Evolutionary conservation across 2,888 invertebrate species (phyloP), one percentile per base, ranked within the genome.

Genomic region (Lasioglossum figueresi): DNA sequence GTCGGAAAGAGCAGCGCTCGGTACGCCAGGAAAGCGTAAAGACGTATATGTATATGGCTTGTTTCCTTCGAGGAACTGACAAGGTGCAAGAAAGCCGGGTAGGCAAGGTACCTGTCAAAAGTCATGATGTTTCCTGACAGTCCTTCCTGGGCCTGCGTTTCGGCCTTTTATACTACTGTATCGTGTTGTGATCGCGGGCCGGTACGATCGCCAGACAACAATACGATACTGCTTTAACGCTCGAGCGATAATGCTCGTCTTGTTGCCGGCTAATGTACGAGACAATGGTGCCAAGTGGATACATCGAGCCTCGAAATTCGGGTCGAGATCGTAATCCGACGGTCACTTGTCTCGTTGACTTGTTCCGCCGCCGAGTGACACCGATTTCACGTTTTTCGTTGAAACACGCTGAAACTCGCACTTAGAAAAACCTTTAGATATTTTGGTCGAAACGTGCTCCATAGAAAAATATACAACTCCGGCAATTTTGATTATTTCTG

Each of bases 1-100:
- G 87, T 79, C 76, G 76, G 86, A 86, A 87, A 87, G 87, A 86
- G 83, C 86, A 86, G 80, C 86, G 83, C 86, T 79, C 80, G 66
- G 43, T 70, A 5, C 76, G 83, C 59, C 82, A 86, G 78, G 85
- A 82, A 86, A 86, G 83, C 85, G 86, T 87, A 76, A 87, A 85
- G 76, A 79, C 59, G 52, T 52, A n/a, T 79, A 77, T 59, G 40
- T 37, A 27, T n/a, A 34, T 37, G 78, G 63, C 76, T 59, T 79
- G 77, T 71, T 85, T 80, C 82, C 70, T 70, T 77, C 84, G 84
- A n/a, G 52, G 68, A 4, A 48, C n/a, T 19, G 37, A 23, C 27
- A 48, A 27, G 66, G 8, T 34, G 27, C 5, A 16, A 27, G 68
- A 19, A 45, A 10, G 5, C 27, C 12, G 16, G 23, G 27, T 19